phyloP scores from a whole-genome alignment of 2,888 invertebrate genomes.

The Muscina levida region DNA sequence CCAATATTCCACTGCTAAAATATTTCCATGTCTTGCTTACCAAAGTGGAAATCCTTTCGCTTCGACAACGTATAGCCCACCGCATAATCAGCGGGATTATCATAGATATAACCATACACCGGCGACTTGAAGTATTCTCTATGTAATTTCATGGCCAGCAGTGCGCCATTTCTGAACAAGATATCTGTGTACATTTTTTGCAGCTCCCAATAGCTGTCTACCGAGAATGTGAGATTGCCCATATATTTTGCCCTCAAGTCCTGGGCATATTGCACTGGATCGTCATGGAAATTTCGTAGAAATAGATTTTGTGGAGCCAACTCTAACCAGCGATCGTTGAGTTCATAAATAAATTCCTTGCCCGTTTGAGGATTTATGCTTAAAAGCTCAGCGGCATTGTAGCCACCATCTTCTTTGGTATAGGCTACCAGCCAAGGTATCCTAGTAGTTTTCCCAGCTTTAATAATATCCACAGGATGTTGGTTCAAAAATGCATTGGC shows the following conservation, averaged over 20 bases:
- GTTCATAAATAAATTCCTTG: slow-evolving; percentile 80
- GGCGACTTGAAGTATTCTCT: slow-evolving; percentile 82
- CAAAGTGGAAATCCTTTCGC: slow-evolving; percentile 80
- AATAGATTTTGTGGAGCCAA: slow-evolving; percentile 84
- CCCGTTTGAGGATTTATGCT: slow-evolving; percentile 70
- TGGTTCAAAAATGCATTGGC: slow-evolving; percentile 84
- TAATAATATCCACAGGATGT: slow-evolving; percentile 84
- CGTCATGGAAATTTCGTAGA: slow-evolving; percentile 82
- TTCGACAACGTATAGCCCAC: slow-evolving; percentile 81
- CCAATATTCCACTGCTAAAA: no score
- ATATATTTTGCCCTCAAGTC: slow-evolving; percentile 67
- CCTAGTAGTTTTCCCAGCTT: slow-evolving; percentile 83
- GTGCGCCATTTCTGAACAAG: slow-evolving; percentile 83
- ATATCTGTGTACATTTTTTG: slow-evolving; percentile 84
- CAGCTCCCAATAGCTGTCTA: slow-evolving; percentile 78
- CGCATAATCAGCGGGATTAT: slow-evolving; percentile 83
- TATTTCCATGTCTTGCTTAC: slow-evolving; percentile 80
- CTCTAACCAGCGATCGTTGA: slow-evolving; percentile 81
- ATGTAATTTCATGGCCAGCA: slow-evolving; percentile 83
- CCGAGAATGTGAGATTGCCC: slow-evolving; percentile 75
- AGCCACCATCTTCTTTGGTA: slow-evolving; percentile 87
- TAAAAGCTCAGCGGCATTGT: slow-evolving; percentile 82
- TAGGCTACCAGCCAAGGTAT: slow-evolving; percentile 86
- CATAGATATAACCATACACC: slow-evolving; percentile 85
- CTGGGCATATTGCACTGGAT: slow-evolving; percentile 69